Conservation (phyloP, 1,140 invertebrate species). For the Drosophila nigrodunni region DNA sequence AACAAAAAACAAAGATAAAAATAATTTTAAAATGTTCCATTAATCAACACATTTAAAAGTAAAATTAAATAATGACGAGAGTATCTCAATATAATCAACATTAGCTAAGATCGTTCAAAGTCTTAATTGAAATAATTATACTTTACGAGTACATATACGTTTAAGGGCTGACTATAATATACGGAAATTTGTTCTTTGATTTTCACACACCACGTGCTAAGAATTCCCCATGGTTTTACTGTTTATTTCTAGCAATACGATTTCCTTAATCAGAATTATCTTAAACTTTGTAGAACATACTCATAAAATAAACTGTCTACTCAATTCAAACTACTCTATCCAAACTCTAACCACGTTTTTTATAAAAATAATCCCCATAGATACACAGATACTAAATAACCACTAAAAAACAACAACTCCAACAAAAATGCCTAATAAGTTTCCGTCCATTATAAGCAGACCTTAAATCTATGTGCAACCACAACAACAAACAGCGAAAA, state of each 20-base stretch:
- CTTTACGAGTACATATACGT: constrained; percentile 69
- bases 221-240: not conserved
- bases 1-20: not conserved
- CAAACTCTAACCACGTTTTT: constrained; percentile 28
- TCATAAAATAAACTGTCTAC: constrained; percentile 35
- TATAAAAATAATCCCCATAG: constrained; percentile 34
- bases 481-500: constrained; percentile 41
- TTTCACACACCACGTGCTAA: not conserved
- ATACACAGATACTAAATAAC: constrained; percentile 28
- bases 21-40: constrained; percentile 9
- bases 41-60: constrained; percentile 57
- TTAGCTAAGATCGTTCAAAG: constrained; percentile 48
- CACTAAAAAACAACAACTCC: constrained; percentile 48
- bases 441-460: constrained; percentile 85
- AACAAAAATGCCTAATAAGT: constrained; percentile 83
- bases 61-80: constrained; percentile 57
- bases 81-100: constrained; percentile 38
- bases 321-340: constrained; percentile 13
- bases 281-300: constrained; percentile 20
- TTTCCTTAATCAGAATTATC: constrained; percentile 6
- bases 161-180: constrained; percentile 84
- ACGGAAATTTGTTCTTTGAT: constrained; percentile 75
- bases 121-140: constrained; percentile 42
- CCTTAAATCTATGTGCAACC: constrained; percentile 84
- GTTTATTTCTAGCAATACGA: constrained; percentile 1